Percentiles rank a stretch among this genome's conserved stretches.
Evolutionary conservation across 2,888 invertebrate species (phyloP).

Genomic region (Agrotis segetum): DNA sequence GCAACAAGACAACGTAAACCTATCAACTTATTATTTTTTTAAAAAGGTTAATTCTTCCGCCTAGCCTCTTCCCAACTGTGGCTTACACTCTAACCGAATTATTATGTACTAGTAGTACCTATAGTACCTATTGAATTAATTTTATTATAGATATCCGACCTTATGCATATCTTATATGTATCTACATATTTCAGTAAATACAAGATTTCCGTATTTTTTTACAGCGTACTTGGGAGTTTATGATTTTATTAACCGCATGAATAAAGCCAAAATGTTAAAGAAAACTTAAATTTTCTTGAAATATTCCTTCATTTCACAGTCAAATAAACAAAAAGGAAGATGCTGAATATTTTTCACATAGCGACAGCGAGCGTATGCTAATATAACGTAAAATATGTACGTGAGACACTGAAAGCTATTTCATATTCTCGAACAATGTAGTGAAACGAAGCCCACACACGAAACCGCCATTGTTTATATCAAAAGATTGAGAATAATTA

Average conservation of each 20-base stretch:
- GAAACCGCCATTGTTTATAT: slow-evolving; percentile 22
- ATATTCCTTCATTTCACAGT: slow-evolving; percentile 19
- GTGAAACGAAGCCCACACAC: slow-evolving; percentile 9
- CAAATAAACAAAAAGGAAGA: background rate
- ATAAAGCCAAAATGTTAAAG: slow-evolving; percentile 7
- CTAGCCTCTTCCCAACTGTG: too few relatives aligned
- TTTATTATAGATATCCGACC: too few relatives aligned
- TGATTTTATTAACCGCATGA: background rate
- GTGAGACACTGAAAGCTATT: slow-evolving; percentile 19
- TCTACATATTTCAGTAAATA: too few relatives aligned
- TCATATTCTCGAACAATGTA: slow-evolving; percentile 24
- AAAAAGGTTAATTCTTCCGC: too few relatives aligned
- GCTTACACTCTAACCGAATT: too few relatives aligned
- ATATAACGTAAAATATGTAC: slow-evolving; percentile 27
- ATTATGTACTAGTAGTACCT: too few relatives aligned
- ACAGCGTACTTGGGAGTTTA: too few relatives aligned
- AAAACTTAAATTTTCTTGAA: slow-evolving; percentile 7
- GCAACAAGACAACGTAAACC: background rate
- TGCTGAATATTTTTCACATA: slow-evolving; percentile 25
- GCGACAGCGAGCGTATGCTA: slow-evolving; percentile 19
- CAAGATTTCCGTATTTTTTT: too few relatives aligned
- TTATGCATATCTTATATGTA: too few relatives aligned
- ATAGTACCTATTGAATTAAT: too few relatives aligned
- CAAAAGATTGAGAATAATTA: slow-evolving; percentile 33
- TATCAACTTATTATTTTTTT: too few relatives aligned